Evolutionary conservation across 2,113 vertebrate species (phyloP), one percentile per base, ranked within the genome.

Genomic region (Myocastor coypus): DNA sequence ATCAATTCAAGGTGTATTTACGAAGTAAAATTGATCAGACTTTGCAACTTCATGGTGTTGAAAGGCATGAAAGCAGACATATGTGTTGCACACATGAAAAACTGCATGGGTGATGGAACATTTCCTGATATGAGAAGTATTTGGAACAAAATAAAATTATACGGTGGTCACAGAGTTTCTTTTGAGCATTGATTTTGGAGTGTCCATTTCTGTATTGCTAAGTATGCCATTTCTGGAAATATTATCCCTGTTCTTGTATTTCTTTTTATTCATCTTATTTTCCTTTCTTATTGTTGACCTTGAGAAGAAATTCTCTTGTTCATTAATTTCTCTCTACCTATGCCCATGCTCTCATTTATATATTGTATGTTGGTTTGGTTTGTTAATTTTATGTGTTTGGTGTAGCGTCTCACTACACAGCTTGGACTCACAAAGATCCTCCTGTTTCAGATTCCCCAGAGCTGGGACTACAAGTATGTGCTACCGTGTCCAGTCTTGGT

Each of bases 131-230:
- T 52, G 12, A 57, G 55, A 57, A 57, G 55, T 57, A 57, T 19
- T 19, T 57, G 28, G n/a, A 55, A 86, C 12, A 75, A 42, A 95
- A 52, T 69, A 55, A 95, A 92, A 85, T 81, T 81, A 64, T 19
- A 73, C 46, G 50, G 34, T 69, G 4, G 52, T 77, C 7, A 13
- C 10, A 26, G 73, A 8, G 1, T 19, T 10, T 32, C 34, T 90
- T 94, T 59, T 63, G 50, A 86, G 63, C 50, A 52, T 64, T 82
- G 16, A 68, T 64, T 46, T 40, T 5, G 14, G 6, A 78, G 28
- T 12, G 52, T n/a, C 37, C 55, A 4, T 66, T 64, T 55, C 52
- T 83, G 57, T 26, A 24, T 22, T 71, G 52, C 6, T 71, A 42
- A 71, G 11, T 32, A 32, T 7, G 20, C 9, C 17, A 28, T 55